A percentile compares a stretch with the other conserved stretches of the same genome.
Evolutionary conservation across 2,113 vertebrate genomes (phyloP).

Genomic region (Holacanthus passer): DNA sequence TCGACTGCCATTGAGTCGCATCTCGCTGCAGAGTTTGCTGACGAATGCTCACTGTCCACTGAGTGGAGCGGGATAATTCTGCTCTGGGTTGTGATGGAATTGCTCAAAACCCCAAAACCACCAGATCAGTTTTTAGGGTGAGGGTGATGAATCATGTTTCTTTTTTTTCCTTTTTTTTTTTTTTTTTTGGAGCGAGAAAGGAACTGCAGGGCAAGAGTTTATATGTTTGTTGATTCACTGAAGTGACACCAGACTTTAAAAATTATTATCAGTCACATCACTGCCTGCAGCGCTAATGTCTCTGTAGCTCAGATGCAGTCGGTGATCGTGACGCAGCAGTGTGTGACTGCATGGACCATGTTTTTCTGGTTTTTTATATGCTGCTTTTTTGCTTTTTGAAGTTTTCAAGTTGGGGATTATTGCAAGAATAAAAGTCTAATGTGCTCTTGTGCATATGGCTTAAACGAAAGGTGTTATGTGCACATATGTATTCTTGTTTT

Average conservation of each 20-base stretch:
- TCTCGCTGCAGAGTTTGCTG: constrained; percentile 77
- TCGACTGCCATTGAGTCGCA: constrained; percentile 69
- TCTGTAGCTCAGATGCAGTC: constrained; percentile 26
- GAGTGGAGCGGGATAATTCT: constrained; percentile 58
- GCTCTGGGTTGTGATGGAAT: constrained; percentile 65
- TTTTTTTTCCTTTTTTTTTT: neutral
- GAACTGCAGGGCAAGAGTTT: constrained; percentile 54
- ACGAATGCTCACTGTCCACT: constrained; percentile 73
- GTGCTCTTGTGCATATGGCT: neutral
- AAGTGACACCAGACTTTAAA: constrained; percentile 44
- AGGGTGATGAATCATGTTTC: constrained; percentile 38
- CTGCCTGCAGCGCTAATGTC: constrained; percentile 20
- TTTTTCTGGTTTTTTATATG: neutral
- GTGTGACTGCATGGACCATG: neutral
- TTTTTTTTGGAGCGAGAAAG: neutral
- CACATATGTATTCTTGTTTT: neutral
- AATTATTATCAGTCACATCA: constrained; percentile 47
- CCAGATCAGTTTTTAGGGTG: constrained; percentile 44
- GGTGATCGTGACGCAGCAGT: neutral
- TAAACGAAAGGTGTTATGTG: neutral
- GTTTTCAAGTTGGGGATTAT: neutral
- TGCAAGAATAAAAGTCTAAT: neutral
- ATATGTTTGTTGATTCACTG: constrained; percentile 49
- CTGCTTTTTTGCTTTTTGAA: neutral
- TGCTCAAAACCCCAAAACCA: constrained; percentile 56